These are phyloP conservation scores for Pyrochroa serraticornis DNA, from an alignment of 2,888 invertebrate species.

Conservation along the genomic window DNA sequence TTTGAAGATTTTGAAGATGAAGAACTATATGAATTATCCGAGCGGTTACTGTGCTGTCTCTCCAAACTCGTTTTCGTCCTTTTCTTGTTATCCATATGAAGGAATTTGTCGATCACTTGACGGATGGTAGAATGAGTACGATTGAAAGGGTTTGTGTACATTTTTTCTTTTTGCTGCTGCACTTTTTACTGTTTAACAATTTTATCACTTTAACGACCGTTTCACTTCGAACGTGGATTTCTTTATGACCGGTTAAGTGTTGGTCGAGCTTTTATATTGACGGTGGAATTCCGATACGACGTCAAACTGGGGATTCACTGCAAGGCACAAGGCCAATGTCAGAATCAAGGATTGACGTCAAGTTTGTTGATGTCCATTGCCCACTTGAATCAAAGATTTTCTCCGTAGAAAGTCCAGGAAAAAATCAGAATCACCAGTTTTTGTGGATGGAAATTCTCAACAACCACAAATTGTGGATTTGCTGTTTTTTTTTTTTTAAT, in stretches of 20 bases:
- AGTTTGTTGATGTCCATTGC: too few relatives aligned
- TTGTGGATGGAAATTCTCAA: too few relatives aligned
- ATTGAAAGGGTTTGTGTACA: conserved; percentile 75
- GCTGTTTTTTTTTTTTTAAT: too few relatives aligned
- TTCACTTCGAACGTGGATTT: conserved; percentile 9
- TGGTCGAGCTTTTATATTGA: conserved; percentile 10
- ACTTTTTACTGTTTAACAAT: too few relatives aligned
- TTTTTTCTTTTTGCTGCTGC: conserved; percentile 50
- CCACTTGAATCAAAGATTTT: too few relatives aligned
- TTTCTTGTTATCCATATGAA: conserved; percentile 59
- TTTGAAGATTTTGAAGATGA: conserved; percentile 14
- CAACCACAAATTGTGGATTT: too few relatives aligned
- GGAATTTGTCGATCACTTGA: conserved; percentile 68
- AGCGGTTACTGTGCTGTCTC: conserved; percentile 30
- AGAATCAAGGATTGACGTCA: conserved; percentile 10
- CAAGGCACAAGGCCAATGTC: conserved; percentile 18
- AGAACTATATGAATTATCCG: conserved; percentile 21
- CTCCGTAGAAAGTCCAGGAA: too few relatives aligned
- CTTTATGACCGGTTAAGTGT: conserved; percentile 1
- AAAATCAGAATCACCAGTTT: too few relatives aligned
- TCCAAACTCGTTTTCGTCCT: conserved; percentile 29
- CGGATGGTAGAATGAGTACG: conserved; percentile 72
- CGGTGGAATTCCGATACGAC: neutral
- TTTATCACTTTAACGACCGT: neutral
- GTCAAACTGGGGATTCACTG: conserved; percentile 16